phyloP scores from a whole-genome alignment of 1,140 invertebrate genomes.

The Conus betulinus region DNA sequence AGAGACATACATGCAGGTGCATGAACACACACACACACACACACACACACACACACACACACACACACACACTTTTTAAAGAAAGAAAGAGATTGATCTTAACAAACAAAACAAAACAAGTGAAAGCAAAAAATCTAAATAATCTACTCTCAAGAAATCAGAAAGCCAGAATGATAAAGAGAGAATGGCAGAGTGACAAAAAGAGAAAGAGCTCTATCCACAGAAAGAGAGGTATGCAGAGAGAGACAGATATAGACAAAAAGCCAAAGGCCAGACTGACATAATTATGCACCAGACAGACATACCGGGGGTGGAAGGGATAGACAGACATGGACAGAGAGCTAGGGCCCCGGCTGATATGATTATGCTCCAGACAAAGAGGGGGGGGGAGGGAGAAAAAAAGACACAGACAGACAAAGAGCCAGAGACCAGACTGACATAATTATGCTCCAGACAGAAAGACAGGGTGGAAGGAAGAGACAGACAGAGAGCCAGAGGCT shows the following conservation, averaged over 20 bases:
- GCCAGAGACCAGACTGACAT: neutral
- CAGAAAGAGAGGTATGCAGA: too few relatives aligned
- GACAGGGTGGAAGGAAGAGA: too few relatives aligned
- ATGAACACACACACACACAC: neutral
- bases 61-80: neutral
- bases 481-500: neutral
- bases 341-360: too few relatives aligned
- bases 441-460: neutral
- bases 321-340: too few relatives aligned
- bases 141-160: neutral
- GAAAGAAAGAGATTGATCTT: neutral
- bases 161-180: neutral
- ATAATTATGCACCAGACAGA: too few relatives aligned
- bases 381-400: neutral
- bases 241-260: too few relatives aligned
- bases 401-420: neutral
- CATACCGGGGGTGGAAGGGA: too few relatives aligned
- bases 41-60: neutral
- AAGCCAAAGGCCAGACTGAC: too few relatives aligned
- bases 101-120: too few relatives aligned
- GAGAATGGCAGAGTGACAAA: neutral
- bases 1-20: neutral
- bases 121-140: neutral
- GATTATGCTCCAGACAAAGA: neutral
- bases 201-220: too few relatives aligned